These are phyloP conservation scores for Tetragnatha versicolor DNA, from an alignment of 1,140 invertebrate species.

Conservation along the genomic window DNA sequence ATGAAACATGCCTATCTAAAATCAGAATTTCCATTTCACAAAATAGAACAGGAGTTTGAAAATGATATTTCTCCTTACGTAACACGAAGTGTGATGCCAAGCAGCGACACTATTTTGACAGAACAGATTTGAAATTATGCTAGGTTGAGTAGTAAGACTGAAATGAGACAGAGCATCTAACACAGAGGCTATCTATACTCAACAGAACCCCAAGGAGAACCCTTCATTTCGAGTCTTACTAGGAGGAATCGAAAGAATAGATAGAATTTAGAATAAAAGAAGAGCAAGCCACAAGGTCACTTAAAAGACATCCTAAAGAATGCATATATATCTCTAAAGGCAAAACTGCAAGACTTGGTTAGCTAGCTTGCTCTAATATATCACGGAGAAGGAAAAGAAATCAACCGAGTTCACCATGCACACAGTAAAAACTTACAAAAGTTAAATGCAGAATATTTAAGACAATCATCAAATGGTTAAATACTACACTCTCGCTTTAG, in stretches of 20 bases:
- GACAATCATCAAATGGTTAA: slow-evolving; percentile 1
- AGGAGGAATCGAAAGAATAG: background rate
- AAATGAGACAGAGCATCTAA: background rate
- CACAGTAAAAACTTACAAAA: slow-evolving; percentile 37
- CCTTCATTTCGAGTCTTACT: slow-evolving; percentile 5
- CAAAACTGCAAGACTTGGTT: slow-evolving; percentile 39
- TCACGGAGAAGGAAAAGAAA: slow-evolving; percentile 28
- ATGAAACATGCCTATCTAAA: no score
- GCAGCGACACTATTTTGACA: no score
- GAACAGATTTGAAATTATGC: no score
- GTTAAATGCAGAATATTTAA: slow-evolving; percentile 32
- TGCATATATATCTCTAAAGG: slow-evolving; percentile 1
- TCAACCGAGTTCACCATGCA: slow-evolving; percentile 23
- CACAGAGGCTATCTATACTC: background rate
- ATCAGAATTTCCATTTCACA: no score
- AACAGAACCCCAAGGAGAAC: background rate
- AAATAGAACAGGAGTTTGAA: no score
- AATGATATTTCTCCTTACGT: no score
- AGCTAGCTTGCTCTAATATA: slow-evolving; percentile 44
- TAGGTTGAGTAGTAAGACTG: background rate
- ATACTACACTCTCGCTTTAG: background rate
- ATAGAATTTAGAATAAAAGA: background rate
- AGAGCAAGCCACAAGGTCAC: slow-evolving; percentile 30
- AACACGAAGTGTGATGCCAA: no score
- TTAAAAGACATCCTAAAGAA: slow-evolving; percentile 33